Evolutionary conservation across 92 coral and sea anemone species (phyloP), one percentile per base, ranked within the genome.

Genomic region (Montipora capitata): DNA sequence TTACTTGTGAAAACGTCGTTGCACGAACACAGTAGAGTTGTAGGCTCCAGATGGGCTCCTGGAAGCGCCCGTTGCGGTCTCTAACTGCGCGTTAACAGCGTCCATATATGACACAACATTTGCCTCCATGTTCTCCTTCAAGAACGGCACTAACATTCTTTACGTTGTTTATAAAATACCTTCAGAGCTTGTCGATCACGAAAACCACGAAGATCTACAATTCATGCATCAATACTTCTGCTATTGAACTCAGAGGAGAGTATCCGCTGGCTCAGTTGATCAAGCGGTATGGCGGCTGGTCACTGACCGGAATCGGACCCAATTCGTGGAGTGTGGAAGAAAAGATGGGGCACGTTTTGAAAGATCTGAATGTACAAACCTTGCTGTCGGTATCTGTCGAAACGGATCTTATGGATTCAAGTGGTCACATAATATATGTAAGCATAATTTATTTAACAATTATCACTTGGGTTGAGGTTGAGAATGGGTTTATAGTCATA

Each of bases 231-330:
- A 49, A 91, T 70, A 85, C 84, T 10, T 45, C 80, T 8, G 76
- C 83, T 14, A 88, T 92, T 10, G 77, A 72, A n/a, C 10, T 17
- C 38, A 84, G 79, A 17, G 96, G 92, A 7, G 14, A 12, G 7
- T 12, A 18, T 54, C 95, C 95, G 4, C 39, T 94, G 75, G 59
- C 56, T 48, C 62, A 74, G 15, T 64, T 91, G 76, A 87, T 93
- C 58, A 18, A 27, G 40, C 16, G 68, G 35, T 90, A 92, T 45
- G 96, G 96, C 7, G 94, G 95, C 10, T 94, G 95, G 96, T 41
- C 72, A 7, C 84, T 94, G 56, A 76, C 93, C 7, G 84, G 87
- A 9, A 13, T n/a, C 12, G 87, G 73, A 78, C 4, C 4, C 10
- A 83, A 72, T 38, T 38, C 41, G 10, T 74, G 91, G 74, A 58